A percentile compares a stretch with the other conserved stretches of the same genome.
Evolutionary conservation across 2,888 invertebrate genomes (phyloP).

Genomic region (Lepidonotus clava): DNA sequence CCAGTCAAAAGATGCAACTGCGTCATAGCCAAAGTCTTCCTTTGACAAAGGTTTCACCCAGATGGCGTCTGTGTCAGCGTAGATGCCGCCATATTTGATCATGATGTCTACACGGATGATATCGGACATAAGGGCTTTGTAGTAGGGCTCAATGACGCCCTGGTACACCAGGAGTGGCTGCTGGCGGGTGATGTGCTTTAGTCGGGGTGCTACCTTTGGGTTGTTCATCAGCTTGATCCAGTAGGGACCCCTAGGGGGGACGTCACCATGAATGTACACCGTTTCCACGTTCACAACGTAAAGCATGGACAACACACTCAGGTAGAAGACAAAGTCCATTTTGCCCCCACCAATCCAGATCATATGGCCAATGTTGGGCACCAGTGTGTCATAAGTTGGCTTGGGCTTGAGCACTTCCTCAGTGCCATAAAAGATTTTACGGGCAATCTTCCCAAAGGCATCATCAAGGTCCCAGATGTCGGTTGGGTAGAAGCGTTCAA

Average conservation of each 20-base stretch:
- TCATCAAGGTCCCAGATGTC: conserved; percentile 69
- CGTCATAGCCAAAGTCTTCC: conserved; percentile 69
- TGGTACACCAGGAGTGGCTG: conserved; percentile 56
- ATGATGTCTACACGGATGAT: conserved; percentile 75
- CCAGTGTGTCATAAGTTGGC: conserved; percentile 62
- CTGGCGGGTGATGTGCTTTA: conserved; percentile 60
- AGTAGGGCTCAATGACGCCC: conserved; percentile 59
- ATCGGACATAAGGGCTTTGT: conserved; percentile 74
- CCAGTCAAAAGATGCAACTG: conserved; percentile 75
- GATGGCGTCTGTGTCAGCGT: conserved; percentile 77
- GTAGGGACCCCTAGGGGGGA: conserved; percentile 68
- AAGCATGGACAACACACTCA: conserved; percentile 74
- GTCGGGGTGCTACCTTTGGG: conserved; percentile 56
- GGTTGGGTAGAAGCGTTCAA: conserved; percentile 65
- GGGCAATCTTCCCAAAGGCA: conserved; percentile 65
- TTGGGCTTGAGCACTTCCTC: conserved; percentile 61
- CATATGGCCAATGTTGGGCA: conserved; percentile 77
- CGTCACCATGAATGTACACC: conserved; percentile 75
- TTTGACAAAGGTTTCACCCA: conserved; percentile 72
- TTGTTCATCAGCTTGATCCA: conserved; percentile 67
- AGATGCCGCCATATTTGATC: conserved; percentile 78
- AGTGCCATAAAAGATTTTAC: conserved; percentile 69
- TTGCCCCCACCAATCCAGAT: conserved; percentile 73
- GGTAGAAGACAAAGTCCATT: conserved; percentile 75
- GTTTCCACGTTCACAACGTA: conserved; percentile 72